phyloP scores from a whole-genome alignment of 2,888 invertebrate species.

The Augochlorella aurata region DNA sequence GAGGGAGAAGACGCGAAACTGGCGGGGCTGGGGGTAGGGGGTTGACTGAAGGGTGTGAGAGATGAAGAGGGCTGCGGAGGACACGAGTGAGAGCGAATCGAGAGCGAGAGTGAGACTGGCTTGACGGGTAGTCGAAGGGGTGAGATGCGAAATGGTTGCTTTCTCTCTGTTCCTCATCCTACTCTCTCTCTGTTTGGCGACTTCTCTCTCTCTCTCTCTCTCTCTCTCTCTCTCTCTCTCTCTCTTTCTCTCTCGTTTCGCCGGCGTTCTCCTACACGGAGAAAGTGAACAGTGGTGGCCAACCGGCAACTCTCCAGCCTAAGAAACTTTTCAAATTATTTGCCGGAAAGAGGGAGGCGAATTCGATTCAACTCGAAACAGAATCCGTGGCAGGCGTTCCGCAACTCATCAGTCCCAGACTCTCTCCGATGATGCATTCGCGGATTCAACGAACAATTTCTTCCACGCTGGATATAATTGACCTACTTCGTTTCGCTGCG shows the following conservation, averaged over 20 bases:
- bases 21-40: constrained; percentile 60
- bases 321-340: constrained; percentile 15
- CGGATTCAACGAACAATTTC: not conserved
- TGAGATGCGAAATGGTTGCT: constrained; percentile 79
- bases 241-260: constrained; percentile 62
- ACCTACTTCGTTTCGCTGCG: constrained; percentile 44
- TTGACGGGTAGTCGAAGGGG: constrained; percentile 74
- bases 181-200: constrained; percentile 4
- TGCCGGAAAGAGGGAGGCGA: not conserved
- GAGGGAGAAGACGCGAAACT: constrained; percentile 62
- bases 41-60: constrained; percentile 55
- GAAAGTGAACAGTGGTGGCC: constrained; percentile 80
- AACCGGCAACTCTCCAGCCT: constrained; percentile 59
- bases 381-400: not conserved
- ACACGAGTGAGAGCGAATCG: constrained; percentile 75
- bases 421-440: too few relatives aligned
- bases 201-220: constrained; percentile 57
- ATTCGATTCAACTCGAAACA: not conserved
- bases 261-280: constrained; percentile 63
- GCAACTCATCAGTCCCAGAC: not conserved
- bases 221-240: constrained; percentile 46
- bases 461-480: constrained; percentile 22
- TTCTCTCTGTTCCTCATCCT: constrained; percentile 55
- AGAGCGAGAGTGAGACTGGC: constrained; percentile 79
- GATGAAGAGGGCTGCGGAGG: constrained; percentile 63